Base-by-base conservation (phyloP, 2,797 vertebrate species). In the Sebastes dallii region DNA sequence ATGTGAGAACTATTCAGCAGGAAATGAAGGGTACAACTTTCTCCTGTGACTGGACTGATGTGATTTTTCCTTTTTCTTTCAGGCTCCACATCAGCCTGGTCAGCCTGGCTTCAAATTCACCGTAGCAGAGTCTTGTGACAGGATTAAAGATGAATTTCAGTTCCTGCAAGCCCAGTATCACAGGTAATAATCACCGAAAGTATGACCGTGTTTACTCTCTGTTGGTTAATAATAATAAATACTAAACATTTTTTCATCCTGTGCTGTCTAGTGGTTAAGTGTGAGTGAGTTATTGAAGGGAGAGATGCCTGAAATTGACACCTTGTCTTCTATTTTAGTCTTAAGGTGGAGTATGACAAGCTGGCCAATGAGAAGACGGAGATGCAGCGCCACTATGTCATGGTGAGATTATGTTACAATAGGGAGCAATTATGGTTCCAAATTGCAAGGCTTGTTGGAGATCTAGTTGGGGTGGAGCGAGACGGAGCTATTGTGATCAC, bases 371-470 rank as follows among this genome's bases (percentile, higher is more conserved):
- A 99, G 95, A 98, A 99, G 96, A 99, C 98, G 0, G 98, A 98
- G 94, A 99, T 99, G 97, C 98, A 99, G 95, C 97, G 97, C 92
- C 98, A 99, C 95, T 99, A 99, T 91, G 97, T 98, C 94, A 99
- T 99, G 98, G 98, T 98, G 94, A 98, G 97, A 90, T 89, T 88
- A 87, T 74, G 81, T 89, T 88, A 88, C 91, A 92, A 88, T 86
- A 80, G 87, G 78, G 82, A 88, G 89, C 90, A 91, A 90, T 95
- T 92, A 91, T 90, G 84, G 78, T 64, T 75, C 90, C 90, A 89
- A 92, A 94, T 93, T 90, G 86, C 85, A 79, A 82, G 86, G 89
- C 91, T 92, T 92, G 90, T 91, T 75, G 85, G 27, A 80, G 87
- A 89, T 88, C 90, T 83, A 60, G 86, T 89, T 66, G 62, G 91